Base-by-base conservation (phyloP, 2,113 vertebrate species). In the Lynx canadensis region DNA sequence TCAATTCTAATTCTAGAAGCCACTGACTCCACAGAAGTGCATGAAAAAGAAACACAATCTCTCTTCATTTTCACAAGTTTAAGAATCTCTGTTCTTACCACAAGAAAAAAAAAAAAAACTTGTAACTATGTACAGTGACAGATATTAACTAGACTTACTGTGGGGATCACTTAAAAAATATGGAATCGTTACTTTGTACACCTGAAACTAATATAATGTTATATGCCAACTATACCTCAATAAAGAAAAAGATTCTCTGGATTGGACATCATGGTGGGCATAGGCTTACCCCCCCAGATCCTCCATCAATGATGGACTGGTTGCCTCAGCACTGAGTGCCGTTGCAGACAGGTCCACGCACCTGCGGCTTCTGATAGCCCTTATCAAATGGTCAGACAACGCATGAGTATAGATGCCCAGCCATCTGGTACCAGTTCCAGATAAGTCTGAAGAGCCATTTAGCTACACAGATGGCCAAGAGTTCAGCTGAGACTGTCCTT, bases 1-100 rank as follows among this genome's bases (percentile, higher is more conserved):
- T 57, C 85, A 81, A 33, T 78, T 94, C 55, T 84, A 52, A 92
- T 73, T 86, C 69, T 83, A 83, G 81, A 79, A 93, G 33, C 19
- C 27, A 52, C 31, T 76, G 60, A 60, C 60, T 89, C 48, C 13
- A 65, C 2, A 41, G 38, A 91, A 55, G 13, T 29, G 11, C 4
- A 1, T 11, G 12, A 68, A 31, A 83, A 23, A 57, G 38, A 27
- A 2, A 78, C 41, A 33, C 16, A 60, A 60, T n/a, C 33, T 14
- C 31, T 80, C 63, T 89, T 86, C 41, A 23, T 73, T 36, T 71
- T 66, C 18, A 60, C 76, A 48, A 92, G 18, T 63, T 81, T 66
- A 48, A 90, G 33, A 89, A 69, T 55, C 52, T 91, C 41, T 65
- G 29, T 45, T 76, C 68, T 66, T 29, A 83, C 41, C 21, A 45